Evolutionary conservation across 2,797 vertebrate genomes (phyloP).

Genomic region (Kryptopterus vitreolus): DNA sequence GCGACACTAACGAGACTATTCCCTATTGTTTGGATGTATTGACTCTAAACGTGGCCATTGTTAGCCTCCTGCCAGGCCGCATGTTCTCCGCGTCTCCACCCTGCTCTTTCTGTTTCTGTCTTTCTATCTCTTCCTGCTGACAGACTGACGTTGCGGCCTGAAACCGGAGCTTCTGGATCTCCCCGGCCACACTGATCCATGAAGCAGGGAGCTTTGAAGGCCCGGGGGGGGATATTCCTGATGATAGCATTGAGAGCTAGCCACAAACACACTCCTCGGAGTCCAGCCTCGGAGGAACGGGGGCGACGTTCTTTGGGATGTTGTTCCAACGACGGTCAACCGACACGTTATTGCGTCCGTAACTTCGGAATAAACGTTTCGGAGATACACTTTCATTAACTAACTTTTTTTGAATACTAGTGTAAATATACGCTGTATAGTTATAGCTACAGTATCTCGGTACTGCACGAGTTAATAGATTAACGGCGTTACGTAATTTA

Average conservation of each 20-base stretch:
- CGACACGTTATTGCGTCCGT: no score
- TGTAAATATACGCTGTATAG: no score
- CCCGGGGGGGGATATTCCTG: constrained; percentile 36
- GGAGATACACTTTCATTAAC: no score
- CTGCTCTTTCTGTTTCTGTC: constrained; percentile 20
- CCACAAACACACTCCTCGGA: constrained; percentile 7
- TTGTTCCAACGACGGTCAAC: no score
- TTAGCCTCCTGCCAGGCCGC: constrained; percentile 25
- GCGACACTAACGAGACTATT: not conserved
- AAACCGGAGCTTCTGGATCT: constrained; percentile 40
- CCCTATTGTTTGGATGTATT: constrained; percentile 18
- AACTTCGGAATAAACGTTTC: no score
- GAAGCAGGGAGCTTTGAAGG: constrained; percentile 27
- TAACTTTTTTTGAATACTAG: no score
- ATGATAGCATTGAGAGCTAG: constrained; percentile 9
- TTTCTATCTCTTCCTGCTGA: constrained; percentile 22
- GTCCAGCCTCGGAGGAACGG: not conserved
- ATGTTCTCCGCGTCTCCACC: constrained; percentile 19
- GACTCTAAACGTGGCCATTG: constrained; percentile 30
- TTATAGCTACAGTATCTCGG: no score
- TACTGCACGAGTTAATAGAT: no score
- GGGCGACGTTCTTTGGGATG: no score
- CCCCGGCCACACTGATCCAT: constrained; percentile 2
- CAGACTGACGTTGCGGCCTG: constrained; percentile 33
- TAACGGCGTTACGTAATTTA: no score